These are phyloP conservation scores for Tragelaphus strepsiceros DNA, from an alignment of 2,113 vertebrate genomes.

Conservation along the genomic window DNA sequence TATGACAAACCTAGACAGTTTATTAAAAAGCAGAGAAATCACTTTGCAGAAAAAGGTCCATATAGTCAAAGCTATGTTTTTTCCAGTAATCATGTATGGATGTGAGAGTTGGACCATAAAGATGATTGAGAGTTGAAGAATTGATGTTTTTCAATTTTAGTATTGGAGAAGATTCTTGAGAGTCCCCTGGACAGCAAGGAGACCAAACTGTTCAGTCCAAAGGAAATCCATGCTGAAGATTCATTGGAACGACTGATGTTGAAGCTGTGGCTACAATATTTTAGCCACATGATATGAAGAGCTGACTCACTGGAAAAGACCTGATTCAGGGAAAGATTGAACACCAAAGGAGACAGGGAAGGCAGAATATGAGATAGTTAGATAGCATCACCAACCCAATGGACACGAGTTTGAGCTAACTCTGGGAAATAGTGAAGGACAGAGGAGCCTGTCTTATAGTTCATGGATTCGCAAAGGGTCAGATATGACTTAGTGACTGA, in stretches of 20 bases:
- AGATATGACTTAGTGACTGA: background rate
- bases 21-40: background rate
- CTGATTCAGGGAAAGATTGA: background rate
- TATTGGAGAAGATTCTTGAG: background rate
- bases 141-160: background rate
- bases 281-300: background rate
- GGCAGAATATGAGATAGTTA: background rate
- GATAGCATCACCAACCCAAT: background rate
- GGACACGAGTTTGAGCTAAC: background rate
- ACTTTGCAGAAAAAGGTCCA: background rate
- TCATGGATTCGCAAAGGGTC: background rate
- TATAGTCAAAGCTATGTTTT: background rate
- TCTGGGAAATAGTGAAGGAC: background rate
- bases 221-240: background rate
- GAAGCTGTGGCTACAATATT: background rate
- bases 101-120: background rate
- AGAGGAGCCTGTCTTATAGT: background rate
- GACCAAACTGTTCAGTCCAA: background rate
- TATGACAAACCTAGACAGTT: background rate
- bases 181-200: background rate
- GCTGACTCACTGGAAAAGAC: background rate
- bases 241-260: background rate
- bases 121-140: background rate
- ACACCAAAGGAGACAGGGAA: background rate
- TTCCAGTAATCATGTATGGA: background rate